A percentile compares a stretch with the other conserved stretches of the same genome.
Conservation (phyloP, 2,888 invertebrate species). For the Clistopyga incitator region DNA sequence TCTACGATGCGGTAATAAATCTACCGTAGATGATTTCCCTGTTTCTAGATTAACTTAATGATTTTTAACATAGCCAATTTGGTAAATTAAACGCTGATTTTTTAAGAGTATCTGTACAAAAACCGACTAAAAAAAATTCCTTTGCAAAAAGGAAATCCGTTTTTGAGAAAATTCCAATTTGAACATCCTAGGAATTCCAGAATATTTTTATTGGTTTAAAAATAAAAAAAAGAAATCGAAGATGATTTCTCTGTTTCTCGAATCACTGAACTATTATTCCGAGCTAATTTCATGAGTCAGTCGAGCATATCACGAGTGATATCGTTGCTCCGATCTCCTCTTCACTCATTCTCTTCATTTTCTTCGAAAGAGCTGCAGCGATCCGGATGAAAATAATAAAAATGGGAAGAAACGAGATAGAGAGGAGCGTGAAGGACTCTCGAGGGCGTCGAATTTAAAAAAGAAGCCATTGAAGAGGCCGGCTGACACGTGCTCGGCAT, state of each 20-base stretch:
- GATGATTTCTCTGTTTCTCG: slow-evolving; percentile 5
- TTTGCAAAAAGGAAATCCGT: too few species aligned
- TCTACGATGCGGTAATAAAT: too few species aligned
- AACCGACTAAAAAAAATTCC: too few species aligned
- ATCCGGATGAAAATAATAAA: slow-evolving; percentile 57
- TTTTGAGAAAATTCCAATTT: too few species aligned
- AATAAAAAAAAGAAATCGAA: background rate
- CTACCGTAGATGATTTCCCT: too few species aligned
- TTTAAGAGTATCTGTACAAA: too few species aligned
- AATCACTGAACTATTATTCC: slow-evolving; percentile 29
- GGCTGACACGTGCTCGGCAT: slow-evolving; percentile 66
- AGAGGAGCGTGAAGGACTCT: slow-evolving; percentile 6
- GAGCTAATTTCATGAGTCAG: slow-evolving; percentile 2
- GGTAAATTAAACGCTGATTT: too few species aligned
- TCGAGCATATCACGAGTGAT: slow-evolving; percentile 21
- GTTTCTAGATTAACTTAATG: too few species aligned
- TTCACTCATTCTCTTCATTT: slow-evolving; percentile 36
- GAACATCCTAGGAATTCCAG: too few species aligned
- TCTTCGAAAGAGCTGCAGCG: slow-evolving; percentile 32
- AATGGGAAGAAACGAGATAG: slow-evolving; percentile 35
- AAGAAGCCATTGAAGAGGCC: slow-evolving; percentile 59
- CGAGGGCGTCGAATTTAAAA: slow-evolving; percentile 48
- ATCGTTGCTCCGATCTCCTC: slow-evolving; percentile 25
- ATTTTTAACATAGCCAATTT: too few species aligned
- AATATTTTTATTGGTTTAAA: background rate